A percentile compares a stretch with the other conserved stretches of the same genome.
These are phyloP conservation scores for Lacerta bilineata DNA, from an alignment of 2,797 vertebrate genomes.

Conservation along the genomic window DNA sequence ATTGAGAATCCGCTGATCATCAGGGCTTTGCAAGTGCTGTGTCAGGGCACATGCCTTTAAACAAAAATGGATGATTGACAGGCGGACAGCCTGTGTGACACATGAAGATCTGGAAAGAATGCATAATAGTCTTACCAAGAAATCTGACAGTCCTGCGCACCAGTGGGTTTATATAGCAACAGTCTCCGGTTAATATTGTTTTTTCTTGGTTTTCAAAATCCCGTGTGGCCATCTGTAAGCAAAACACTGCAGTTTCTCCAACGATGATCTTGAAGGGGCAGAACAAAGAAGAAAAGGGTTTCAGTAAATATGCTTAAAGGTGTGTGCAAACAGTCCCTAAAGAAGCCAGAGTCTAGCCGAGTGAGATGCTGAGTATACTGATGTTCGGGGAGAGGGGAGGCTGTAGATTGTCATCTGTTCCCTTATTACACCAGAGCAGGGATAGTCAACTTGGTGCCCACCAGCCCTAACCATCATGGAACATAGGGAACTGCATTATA, in stretches of 20 bases:
- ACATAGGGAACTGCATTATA: too few relatives aligned
- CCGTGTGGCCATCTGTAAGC: conserved; percentile 96
- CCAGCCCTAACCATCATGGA: too few relatives aligned
- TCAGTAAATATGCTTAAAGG: conserved; percentile 48
- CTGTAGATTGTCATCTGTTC: background rate
- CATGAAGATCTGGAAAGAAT: conserved; percentile 60
- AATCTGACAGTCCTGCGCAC: conserved; percentile 96
- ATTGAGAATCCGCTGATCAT: too few relatives aligned
- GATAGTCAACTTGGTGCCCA: background rate
- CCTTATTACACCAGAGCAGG: background rate
- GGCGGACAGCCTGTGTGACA: background rate
- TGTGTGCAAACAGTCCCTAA: background rate
- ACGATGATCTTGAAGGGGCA: conserved; percentile 88
- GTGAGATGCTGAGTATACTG: background rate
- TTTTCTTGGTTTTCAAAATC: conserved; percentile 97
- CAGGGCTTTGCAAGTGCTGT: background rate
- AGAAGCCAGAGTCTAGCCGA: conserved; percentile 10
- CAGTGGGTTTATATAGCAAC: conserved; percentile 98
- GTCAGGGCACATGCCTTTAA: background rate
- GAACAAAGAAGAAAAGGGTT: conserved; percentile 73
- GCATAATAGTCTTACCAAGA: conserved; percentile 86
- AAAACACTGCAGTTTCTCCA: conserved; percentile 96
- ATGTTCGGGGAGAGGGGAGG: background rate
- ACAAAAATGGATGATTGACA: background rate
- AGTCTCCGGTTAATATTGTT: conserved; percentile 95